These are phyloP conservation scores for Cerastis rubricosa DNA, from an alignment of 2,888 invertebrate genomes.

Conservation along the genomic window DNA sequence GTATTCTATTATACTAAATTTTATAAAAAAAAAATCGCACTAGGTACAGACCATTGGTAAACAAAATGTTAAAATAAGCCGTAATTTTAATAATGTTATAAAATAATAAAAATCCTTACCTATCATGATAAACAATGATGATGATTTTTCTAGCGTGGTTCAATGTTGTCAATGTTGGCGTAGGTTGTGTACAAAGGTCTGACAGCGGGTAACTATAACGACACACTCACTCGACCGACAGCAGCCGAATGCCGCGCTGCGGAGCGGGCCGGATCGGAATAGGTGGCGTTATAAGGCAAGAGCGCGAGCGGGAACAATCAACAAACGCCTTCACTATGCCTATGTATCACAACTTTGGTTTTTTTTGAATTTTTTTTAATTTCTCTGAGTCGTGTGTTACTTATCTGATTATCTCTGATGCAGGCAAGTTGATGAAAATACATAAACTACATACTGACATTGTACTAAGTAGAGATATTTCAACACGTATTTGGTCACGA, in stretches of 20 bases:
- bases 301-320: conserved; percentile 57
- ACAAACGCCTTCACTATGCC: conserved; percentile 13
- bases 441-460: not conserved
- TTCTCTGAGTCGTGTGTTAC: not conserved
- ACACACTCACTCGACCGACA: conserved; percentile 82
- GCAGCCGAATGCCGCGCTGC: conserved; percentile 83
- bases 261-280: conserved; percentile 62
- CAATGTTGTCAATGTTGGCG: conserved; percentile 89
- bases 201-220: conserved; percentile 68
- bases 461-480: not conserved
- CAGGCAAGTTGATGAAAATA: not conserved
- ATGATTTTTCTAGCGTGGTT: conserved; percentile 77
- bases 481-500: not conserved
- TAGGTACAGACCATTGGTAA: not conserved
- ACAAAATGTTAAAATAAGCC: conserved; percentile 13
- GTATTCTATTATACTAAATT: not conserved
- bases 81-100: conserved; percentile 36
- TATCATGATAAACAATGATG: conserved; percentile 85
- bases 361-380: conserved; percentile 8
- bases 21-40: not conserved
- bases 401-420: conserved; percentile 13
- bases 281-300: conserved; percentile 53
- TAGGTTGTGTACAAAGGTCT: conserved; percentile 86
- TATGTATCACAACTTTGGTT: not conserved
- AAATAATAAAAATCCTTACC: conserved; percentile 81